Evolutionary conservation across 2,113 vertebrate genomes (phyloP).

Genomic region (Macrotus californicus): DNA sequence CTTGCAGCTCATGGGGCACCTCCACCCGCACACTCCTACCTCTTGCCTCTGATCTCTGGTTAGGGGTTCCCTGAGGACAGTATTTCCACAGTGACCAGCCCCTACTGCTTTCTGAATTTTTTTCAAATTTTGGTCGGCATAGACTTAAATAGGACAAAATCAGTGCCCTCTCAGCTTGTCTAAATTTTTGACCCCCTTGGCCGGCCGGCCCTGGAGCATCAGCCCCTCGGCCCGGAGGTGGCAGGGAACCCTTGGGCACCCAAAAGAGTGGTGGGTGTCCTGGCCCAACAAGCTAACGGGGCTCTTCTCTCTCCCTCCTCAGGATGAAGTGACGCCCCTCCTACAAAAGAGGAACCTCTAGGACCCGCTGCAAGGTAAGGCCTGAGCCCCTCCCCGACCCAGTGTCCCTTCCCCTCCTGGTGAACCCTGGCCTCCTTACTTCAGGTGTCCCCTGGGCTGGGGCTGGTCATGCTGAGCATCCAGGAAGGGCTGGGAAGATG

Average conservation of each 20-base stretch:
- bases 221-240: rapidly evolving
- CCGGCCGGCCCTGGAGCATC: too few species aligned
- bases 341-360: constrained; percentile 66
- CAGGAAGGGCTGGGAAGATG: neutral
- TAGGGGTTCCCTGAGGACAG: neutral
- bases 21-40: rapidly evolving
- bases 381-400: neutral
- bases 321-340: constrained; percentile 82
- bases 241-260: neutral
- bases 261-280: neutral
- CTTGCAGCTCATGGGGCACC: neutral
- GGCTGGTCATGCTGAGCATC: neutral
- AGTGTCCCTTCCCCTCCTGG: rapidly evolving
- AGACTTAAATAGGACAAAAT: neutral
- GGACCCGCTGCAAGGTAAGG: constrained; percentile 68
- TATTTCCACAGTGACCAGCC: neutral
- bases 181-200: neutral
- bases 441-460: neutral
- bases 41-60: neutral
- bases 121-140: neutral
- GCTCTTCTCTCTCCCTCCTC: constrained; percentile 52
- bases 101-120: neutral
- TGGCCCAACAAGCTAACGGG: neutral
- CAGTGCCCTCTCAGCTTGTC: neutral
- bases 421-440: neutral